Evolutionary conservation across 2,888 invertebrate genomes (phyloP).

Genomic region (Phymatocera aterrima): DNA sequence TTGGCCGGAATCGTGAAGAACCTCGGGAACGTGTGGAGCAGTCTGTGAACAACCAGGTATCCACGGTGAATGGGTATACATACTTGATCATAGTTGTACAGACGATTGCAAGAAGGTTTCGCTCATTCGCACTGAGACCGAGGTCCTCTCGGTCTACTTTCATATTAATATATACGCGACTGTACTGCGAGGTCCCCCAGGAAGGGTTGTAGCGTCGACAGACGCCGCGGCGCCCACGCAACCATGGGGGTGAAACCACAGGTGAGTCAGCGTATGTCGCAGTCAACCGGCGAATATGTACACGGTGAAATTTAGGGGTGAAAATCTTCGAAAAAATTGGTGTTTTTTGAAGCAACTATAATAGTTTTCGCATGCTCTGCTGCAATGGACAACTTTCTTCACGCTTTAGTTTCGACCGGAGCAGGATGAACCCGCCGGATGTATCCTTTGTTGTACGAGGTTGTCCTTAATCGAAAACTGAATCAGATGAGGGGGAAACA

Average conservation of each 20-base stretch:
- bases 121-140: not conserved
- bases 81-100: not conserved
- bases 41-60: not conserved
- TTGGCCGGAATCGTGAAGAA: not conserved
- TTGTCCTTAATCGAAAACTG: too few species aligned
- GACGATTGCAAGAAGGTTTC: not conserved
- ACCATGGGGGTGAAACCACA: constrained; percentile 41
- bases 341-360: not conserved
- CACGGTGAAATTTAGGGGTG: not conserved
- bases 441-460: too few species aligned
- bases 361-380: too few species aligned
- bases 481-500: too few species aligned
- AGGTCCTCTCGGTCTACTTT: not conserved
- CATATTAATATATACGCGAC: not conserved
- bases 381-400: too few species aligned
- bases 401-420: too few species aligned
- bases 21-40: not conserved
- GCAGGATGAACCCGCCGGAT: too few species aligned
- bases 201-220: constrained; percentile 40
- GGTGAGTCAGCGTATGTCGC: constrained; percentile 23
- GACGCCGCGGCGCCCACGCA: constrained; percentile 67
- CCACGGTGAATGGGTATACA: not conserved
- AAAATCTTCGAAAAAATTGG: not conserved
- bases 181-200: constrained; percentile 1
- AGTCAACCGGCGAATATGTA: not conserved